These are phyloP conservation scores for Heliornis fulica DNA, from an alignment of 2,113 vertebrate species.

Conservation along the genomic window DNA sequence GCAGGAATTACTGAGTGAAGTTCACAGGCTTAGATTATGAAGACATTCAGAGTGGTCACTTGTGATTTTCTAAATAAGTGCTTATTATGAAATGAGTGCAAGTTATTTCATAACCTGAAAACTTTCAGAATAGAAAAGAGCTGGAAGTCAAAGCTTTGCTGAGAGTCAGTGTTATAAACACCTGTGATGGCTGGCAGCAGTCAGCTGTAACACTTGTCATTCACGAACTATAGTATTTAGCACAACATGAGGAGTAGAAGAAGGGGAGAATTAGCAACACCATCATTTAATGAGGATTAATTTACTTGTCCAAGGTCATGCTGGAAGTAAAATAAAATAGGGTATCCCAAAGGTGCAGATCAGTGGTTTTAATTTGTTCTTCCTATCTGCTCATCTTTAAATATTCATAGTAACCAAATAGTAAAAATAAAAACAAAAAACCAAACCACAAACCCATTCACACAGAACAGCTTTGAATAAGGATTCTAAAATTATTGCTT, in stretches of 20 bases:
- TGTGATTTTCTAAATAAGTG: not conserved
- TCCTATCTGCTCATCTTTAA: not conserved
- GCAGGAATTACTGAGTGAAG: not conserved
- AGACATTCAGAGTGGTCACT: not conserved
- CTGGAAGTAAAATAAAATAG: not conserved
- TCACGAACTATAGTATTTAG: not conserved
- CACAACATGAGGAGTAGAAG: not conserved
- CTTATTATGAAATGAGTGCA: not conserved
- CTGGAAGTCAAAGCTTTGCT: not conserved
- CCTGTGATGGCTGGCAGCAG: not conserved
- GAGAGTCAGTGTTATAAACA: not conserved
- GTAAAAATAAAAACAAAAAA: not conserved
- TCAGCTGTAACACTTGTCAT: not conserved
- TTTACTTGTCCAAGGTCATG: not conserved
- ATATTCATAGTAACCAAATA: not conserved
- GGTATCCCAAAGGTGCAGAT: not conserved
- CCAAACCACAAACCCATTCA: not conserved
- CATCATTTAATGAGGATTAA: not conserved
- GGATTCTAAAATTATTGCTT: not conserved
- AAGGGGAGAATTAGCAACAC: not conserved
- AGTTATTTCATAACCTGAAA: too few species aligned
- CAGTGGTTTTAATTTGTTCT: fast-evolving
- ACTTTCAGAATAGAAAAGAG: not conserved
- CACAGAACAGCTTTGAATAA: not conserved
- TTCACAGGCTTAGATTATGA: not conserved